Evolutionary conservation across 2,888 invertebrate species (phyloP).

Genomic region (Sisyra nigra): DNA sequence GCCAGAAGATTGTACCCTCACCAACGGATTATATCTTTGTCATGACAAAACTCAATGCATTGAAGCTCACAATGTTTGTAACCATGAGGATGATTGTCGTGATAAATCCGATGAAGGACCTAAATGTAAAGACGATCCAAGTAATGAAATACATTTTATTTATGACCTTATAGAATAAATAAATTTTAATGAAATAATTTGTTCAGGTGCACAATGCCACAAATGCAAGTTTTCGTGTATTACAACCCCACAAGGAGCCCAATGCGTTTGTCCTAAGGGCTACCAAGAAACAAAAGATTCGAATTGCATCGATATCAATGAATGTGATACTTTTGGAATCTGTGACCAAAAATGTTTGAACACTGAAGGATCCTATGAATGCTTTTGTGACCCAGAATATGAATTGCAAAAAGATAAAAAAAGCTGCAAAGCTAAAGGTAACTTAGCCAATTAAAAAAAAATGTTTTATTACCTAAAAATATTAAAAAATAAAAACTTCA

Average conservation of each 20-base stretch:
- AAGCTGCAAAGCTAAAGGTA: conserved; percentile 34
- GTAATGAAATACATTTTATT: too few relatives aligned
- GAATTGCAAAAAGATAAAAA: conserved; percentile 30
- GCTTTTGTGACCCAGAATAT: conserved; percentile 45
- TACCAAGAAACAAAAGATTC: conserved; percentile 23
- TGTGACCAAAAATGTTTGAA: conserved; percentile 58
- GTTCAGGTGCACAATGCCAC: conserved; percentile 13
- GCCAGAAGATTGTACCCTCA: conserved; percentile 29
- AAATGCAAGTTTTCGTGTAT: conserved; percentile 27
- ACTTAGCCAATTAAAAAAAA: too few relatives aligned
- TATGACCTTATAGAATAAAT: too few relatives aligned
- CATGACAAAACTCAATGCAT: conserved; percentile 36
- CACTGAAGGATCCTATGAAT: conserved; percentile 36
- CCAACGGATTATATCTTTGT: conserved; percentile 34
- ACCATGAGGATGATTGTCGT: conserved; percentile 35
- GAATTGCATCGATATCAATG: conserved; percentile 43
- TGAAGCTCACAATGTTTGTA: conserved; percentile 32
- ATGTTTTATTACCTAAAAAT: conserved; percentile 3
- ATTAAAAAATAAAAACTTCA: conserved; percentile 17
- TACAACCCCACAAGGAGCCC: conserved; percentile 31
- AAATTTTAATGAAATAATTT: too few relatives aligned
- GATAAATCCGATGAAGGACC: conserved; percentile 45
- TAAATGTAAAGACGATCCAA: conserved; percentile 20
- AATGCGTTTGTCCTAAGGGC: conserved; percentile 40
- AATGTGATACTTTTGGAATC: conserved; percentile 41